These are phyloP conservation scores for Calliopum simillimum DNA, from an alignment of 2,888 invertebrate species.

Conservation along the genomic window DNA sequence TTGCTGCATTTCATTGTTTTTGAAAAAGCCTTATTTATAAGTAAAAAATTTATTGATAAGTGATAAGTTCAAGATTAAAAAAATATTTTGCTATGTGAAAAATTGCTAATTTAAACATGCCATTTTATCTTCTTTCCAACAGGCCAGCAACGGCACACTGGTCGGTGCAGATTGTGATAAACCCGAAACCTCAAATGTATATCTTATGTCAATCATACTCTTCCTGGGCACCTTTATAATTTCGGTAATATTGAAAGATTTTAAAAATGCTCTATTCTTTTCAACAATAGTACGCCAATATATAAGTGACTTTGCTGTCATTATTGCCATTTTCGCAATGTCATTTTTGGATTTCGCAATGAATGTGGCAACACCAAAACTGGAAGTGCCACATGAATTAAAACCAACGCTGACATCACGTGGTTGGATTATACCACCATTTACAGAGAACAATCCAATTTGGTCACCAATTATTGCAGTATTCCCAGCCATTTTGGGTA, in stretches of 20 bases:
- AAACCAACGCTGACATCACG: slow-evolving; percentile 83
- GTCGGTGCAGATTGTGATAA: slow-evolving; percentile 79
- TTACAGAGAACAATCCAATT: slow-evolving; percentile 80
- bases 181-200: slow-evolving; percentile 85
- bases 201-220: slow-evolving; percentile 92
- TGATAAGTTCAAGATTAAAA: too few relatives aligned
- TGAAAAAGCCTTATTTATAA: too few relatives aligned
- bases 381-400: slow-evolving; percentile 90
- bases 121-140: slow-evolving; percentile 51
- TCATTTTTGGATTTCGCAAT: slow-evolving; percentile 83
- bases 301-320: slow-evolving; percentile 96
- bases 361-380: slow-evolving; percentile 92
- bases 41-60: too few relatives aligned
- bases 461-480: slow-evolving; percentile 88
- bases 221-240: slow-evolving; percentile 93
- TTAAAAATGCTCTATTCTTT: slow-evolving; percentile 93
- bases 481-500: slow-evolving; percentile 92
- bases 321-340: slow-evolving; percentile 95
- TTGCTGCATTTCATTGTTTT: too few relatives aligned
- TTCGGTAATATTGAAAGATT: slow-evolving; percentile 90
- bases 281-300: slow-evolving; percentile 92
- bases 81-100: not conserved
- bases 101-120: too few relatives aligned
- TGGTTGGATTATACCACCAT: slow-evolving; percentile 85
- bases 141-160: slow-evolving; percentile 82